Evolutionary conservation across 2,888 invertebrate species (phyloP), one percentile per base, ranked within the genome.

Genomic region (Erpobdella octoculata): DNA sequence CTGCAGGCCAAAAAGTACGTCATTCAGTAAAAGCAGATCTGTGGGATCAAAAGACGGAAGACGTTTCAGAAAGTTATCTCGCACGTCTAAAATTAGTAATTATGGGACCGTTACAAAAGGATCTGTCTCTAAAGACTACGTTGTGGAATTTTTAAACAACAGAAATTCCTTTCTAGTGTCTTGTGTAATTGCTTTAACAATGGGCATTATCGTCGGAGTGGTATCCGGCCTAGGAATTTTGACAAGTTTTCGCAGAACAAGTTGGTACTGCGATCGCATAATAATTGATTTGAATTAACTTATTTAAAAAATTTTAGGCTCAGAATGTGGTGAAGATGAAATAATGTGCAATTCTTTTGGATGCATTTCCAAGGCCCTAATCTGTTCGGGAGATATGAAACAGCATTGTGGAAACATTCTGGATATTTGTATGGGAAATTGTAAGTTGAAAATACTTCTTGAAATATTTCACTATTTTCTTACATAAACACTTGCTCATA

Each of bases 161-260:
- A 62, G 33, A 62, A 62, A 33, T n/a, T 9, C 35, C 33, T 62
- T 62, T 33, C 12, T 31, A n/a, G 28, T 62, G 25, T n/a, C 31
- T 62, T 31, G 31, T 33, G 2, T 35, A 9, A 35, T 31, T 62
- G 35, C 33, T n/a, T 62, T 62, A 8, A 62, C 33, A n/a, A 35
- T 62, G n/a, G 62, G 62, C 28, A 33, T 62, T 9, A 31, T n/a
- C 33, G 6, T 31, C 6, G 62, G 62, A 9, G 5, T 35, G 12
- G 33, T 62, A 62, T n/a, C 35, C n/a, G 62, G 62, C 8, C 35
- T 62, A n/a, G 62, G 62, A 62, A 35, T 35, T 62, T 62, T 62
- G 62, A 62, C 31, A 28, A 28, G 53, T 9, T 53, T 53, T 53
- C 53, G 53, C 21, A 53, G 53, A 53, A 53, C 6, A n/a, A 53